Conservation (phyloP, 2,888 invertebrate species). For the Apeira syringaria region DNA sequence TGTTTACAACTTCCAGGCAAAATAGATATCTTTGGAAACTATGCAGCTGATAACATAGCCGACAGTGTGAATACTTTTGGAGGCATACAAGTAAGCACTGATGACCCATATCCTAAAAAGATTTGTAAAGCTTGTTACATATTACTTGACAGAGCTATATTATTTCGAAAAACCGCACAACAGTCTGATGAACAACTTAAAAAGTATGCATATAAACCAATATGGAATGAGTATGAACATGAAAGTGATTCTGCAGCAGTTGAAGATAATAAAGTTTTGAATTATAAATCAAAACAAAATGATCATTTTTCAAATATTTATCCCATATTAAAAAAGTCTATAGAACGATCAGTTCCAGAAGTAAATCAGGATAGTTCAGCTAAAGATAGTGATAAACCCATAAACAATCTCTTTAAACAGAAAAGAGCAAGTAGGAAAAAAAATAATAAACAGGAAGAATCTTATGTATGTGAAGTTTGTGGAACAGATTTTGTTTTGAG, state of each 20-base stretch:
- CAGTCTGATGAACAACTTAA: slow-evolving; percentile 52
- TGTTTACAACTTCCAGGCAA: slow-evolving; percentile 64
- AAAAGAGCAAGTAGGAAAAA: slow-evolving; percentile 38
- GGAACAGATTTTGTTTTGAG: slow-evolving; percentile 61
- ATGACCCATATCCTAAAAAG: slow-evolving; percentile 61
- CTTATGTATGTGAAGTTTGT: slow-evolving; percentile 69
- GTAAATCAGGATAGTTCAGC: too few species aligned
- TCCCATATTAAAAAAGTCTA: too few species aligned
- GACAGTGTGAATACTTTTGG: slow-evolving; percentile 50
- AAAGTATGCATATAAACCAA: background rate
- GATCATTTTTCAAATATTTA: too few species aligned
- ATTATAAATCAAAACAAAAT: background rate
- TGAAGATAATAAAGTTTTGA: slow-evolving; percentile 22
- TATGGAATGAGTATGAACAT: slow-evolving; percentile 23
- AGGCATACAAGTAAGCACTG: slow-evolving; percentile 48
- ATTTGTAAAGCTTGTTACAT: slow-evolving; percentile 59
- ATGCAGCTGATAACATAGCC: slow-evolving; percentile 42
- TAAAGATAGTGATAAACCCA: too few species aligned
- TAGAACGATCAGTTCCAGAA: too few species aligned
- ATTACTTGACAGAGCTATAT: slow-evolving; percentile 60
- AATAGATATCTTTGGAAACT: slow-evolving; percentile 55
- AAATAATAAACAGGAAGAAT: slow-evolving; percentile 44
- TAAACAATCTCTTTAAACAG: too few species aligned
- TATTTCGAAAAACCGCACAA: slow-evolving; percentile 66
- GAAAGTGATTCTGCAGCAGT: slow-evolving; percentile 21